phyloP scores from a whole-genome alignment of 1,140 invertebrate genomes.

The Zaprionus taronus region DNA sequence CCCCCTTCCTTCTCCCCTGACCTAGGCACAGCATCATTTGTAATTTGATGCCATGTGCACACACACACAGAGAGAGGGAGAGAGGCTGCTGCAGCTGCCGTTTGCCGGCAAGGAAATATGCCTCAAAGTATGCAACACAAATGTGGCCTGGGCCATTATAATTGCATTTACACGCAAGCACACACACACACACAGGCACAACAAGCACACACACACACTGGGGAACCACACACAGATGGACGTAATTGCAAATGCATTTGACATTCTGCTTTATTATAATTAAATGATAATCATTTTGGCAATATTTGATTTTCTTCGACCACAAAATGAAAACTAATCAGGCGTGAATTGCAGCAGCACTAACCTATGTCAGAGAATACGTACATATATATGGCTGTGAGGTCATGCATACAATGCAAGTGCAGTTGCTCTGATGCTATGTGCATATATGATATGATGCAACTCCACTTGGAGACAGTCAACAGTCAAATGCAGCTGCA shows the following conservation, averaged over 20 bases:
- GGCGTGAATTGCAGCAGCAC: conserved; percentile 37
- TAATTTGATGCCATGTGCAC: conserved; percentile 65
- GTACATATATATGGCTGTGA: neutral
- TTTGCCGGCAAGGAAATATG: conserved; percentile 59
- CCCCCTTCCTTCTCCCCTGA: neutral
- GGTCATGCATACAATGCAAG: neutral
- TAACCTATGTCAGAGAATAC: neutral
- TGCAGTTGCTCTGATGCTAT: neutral
- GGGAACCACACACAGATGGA: conserved; percentile 21
- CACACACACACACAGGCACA: conserved; percentile 23
- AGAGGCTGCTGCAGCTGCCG: conserved; percentile 21
- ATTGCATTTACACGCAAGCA: conserved; percentile 55
- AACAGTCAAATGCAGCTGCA: neutral
- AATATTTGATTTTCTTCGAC: conserved; percentile 63
- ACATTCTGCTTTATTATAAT: conserved; percentile 76
- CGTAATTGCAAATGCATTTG: conserved; percentile 59
- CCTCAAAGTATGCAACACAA: conserved; percentile 79
- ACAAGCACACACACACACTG: conserved; percentile 5
- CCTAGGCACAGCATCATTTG: conserved; percentile 65
- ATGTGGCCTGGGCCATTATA: conserved; percentile 74
- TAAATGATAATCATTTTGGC: conserved; percentile 81
- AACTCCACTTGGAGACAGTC: neutral
- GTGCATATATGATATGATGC: neutral
- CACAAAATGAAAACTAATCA: conserved; percentile 57
- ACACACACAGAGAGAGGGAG: neutral